phyloP scores from a whole-genome alignment of 2,888 invertebrate species.

The Serripes groenlandicus region DNA sequence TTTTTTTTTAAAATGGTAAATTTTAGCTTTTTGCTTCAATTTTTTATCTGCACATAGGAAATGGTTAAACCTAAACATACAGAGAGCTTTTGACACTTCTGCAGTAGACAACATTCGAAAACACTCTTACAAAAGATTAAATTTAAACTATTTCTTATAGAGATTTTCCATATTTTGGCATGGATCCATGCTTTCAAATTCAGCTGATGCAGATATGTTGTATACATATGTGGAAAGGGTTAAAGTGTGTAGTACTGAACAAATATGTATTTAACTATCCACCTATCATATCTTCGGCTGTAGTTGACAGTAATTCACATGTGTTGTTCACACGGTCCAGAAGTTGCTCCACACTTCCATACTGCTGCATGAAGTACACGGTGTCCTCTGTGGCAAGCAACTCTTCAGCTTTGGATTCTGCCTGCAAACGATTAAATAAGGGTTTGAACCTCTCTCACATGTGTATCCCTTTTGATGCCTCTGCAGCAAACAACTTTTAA shows the following conservation, averaged over 20 bases:
- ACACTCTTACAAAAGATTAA: no score
- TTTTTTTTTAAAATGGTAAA: no score
- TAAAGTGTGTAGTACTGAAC: neutral
- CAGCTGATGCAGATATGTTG: neutral
- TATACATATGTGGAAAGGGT: neutral
- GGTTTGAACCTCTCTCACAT: no score
- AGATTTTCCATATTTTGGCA: no score
- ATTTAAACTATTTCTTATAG: no score
- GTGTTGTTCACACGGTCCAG: conserved; percentile 71
- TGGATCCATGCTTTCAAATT: neutral
- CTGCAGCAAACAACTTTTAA: no score
- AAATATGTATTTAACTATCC: neutral
- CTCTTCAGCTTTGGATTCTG: neutral
- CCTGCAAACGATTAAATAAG: conserved; percentile 12
- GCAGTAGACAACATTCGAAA: no score
- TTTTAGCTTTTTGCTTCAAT: no score
- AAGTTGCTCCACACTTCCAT: conserved; percentile 71
- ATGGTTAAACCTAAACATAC: no score
- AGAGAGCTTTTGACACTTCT: no score
- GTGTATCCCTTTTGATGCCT: no score
- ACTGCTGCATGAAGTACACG: conserved; percentile 63
- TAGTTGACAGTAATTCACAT: conserved; percentile 69
- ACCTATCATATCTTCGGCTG: conserved; percentile 75
- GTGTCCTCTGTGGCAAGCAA: conserved; percentile 41
- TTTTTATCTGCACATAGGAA: no score